These are phyloP conservation scores for Phenacoccus solenopsis DNA, from an alignment of 1,140 invertebrate genomes.

Conservation along the genomic window DNA sequence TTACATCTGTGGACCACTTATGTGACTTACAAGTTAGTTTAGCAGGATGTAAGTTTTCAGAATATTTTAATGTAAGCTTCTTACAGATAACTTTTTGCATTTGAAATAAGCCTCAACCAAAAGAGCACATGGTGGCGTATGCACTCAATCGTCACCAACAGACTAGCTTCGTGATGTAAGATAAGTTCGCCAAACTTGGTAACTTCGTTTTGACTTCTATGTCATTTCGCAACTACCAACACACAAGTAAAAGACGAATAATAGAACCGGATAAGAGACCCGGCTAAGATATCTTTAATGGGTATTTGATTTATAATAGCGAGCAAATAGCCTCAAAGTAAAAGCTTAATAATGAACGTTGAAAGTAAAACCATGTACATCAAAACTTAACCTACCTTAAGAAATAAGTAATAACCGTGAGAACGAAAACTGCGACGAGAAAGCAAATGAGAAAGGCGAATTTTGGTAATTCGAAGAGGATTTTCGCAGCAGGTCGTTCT, in stretches of 20 bases:
- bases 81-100: neutral
- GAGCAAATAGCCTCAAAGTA: slow-evolving; percentile 4
- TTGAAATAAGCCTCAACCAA: neutral
- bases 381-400: slow-evolving; percentile 10
- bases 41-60: neutral
- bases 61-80: neutral
- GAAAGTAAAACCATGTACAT: slow-evolving; percentile 14
- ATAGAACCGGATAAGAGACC: neutral
- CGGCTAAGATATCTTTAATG: neutral
- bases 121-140: neutral
- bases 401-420: slow-evolving; percentile 12
- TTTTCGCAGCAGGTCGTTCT: neutral
- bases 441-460: neutral
- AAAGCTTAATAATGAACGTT: slow-evolving; percentile 9
- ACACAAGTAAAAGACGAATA: neutral
- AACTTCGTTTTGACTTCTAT: neutral
- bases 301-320: slow-evolving; percentile 7
- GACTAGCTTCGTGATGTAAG: neutral
- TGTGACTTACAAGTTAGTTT: too few species aligned
- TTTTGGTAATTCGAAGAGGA: neutral
- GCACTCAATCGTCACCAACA: neutral
- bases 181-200: neutral
- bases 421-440: slow-evolving; percentile 10
- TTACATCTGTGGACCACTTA: too few species aligned
- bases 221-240: neutral